Evolutionary conservation across 2,888 invertebrate genomes (phyloP), one percentile per base, ranked within the genome.

Genomic region (Acrobasis consociella): DNA sequence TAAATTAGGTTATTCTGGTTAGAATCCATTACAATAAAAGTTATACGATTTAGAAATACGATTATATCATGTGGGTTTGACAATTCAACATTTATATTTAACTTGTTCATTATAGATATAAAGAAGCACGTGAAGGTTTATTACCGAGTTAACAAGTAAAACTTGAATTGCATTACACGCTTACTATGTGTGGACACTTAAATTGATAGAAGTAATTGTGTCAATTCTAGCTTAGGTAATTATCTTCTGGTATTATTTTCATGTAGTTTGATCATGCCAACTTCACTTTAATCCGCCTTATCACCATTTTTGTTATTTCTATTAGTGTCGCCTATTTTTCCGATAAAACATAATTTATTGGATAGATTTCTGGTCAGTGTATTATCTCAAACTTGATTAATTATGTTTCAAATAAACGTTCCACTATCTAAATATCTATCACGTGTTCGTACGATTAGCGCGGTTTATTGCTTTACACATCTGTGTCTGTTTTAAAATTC

Each of bases 401-500:
- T 52, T 5, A 60, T 51, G 38, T 22, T 38, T 9, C 9, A 55
- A 49, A 55, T 62, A 61, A 22, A 22, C 39, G 37, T 60, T n/a
- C 9, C 52, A 17, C 11, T 52, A 46, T 61, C n/a, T 60, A 13
- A 42, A 42, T 46, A 42, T 49, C 65, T 62, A 63, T 69, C 64
- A 71, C 68, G 69, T 67, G 69, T 51, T 69, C 64, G 62, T 66
- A 46, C 67, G 66, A 71, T 72, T 71, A 71, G 69, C 70, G 69
- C 67, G 72, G 80, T 85, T 85, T 84, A 86, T 85, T 75, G 80
- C 77, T 73, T 71, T 70, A 82, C 80, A 82, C 86, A 84, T 85
- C 78, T 86, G 86, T 76, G 78, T 72, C 73, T 75, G 74, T 81
- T 84, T 82, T 84, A 82, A 86, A 86, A 86, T 86, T 84, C 80